Evolutionary conservation across 2,113 vertebrate species (phyloP).

Genomic region (Cheilinus undulatus): DNA sequence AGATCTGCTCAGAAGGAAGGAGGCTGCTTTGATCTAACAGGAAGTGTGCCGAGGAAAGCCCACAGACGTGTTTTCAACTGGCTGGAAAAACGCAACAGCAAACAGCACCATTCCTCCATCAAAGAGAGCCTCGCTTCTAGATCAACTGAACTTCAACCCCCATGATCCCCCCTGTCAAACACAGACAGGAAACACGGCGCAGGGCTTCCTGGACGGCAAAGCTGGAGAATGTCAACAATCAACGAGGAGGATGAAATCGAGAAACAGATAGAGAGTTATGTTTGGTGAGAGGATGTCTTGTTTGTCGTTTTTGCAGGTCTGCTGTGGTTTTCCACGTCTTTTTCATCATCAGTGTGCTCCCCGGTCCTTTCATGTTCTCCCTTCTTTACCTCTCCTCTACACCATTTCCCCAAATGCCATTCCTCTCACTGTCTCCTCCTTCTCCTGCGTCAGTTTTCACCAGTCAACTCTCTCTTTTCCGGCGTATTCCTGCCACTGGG

Average conservation of each 20-base stretch:
- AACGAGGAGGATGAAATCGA: slow-evolving; percentile 43
- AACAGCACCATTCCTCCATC: slow-evolving; percentile 74
- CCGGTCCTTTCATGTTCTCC: slow-evolving; percentile 56
- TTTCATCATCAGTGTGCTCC: slow-evolving; percentile 45
- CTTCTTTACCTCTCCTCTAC: slow-evolving; percentile 30
- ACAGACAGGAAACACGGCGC: slow-evolving; percentile 66
- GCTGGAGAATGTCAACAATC: slow-evolving; percentile 75
- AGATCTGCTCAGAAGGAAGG: slow-evolving; percentile 33
- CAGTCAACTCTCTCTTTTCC: slow-evolving; percentile 35
- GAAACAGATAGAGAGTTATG: slow-evolving; percentile 51
- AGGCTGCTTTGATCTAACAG: slow-evolving; percentile 69
- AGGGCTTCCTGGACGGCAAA: slow-evolving; percentile 68
- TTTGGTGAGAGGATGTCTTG: slow-evolving; percentile 58
- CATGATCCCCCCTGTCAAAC: slow-evolving; percentile 74
- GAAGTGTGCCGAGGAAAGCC: slow-evolving; percentile 66
- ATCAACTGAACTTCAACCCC: slow-evolving; percentile 72
- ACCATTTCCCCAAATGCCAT: slow-evolving; percentile 39
- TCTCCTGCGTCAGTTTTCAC: slow-evolving; percentile 53
- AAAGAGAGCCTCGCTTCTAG: slow-evolving; percentile 64
- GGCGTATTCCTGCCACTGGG: slow-evolving; percentile 40
- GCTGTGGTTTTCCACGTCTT: slow-evolving; percentile 24
- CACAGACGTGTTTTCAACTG: slow-evolving; percentile 68
- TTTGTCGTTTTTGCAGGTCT: slow-evolving; percentile 43
- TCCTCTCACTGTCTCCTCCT: slow-evolving; percentile 37
- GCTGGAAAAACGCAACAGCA: slow-evolving; percentile 35